Conservation (phyloP, 1,140 invertebrate species). For the Zaprionus camerounensis region DNA sequence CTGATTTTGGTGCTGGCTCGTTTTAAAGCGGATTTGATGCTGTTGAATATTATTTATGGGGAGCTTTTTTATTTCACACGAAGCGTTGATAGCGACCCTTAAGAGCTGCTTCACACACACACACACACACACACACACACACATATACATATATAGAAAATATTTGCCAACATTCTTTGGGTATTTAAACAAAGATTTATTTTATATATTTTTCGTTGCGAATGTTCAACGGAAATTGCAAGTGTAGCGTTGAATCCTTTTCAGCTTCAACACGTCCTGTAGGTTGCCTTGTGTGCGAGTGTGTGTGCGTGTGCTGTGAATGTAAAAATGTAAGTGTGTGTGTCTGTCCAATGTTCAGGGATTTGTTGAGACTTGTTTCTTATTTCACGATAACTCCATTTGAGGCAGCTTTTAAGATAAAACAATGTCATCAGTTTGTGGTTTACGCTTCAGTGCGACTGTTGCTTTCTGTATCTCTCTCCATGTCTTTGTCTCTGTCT, state of each 20-base stretch:
- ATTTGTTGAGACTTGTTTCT: conserved; percentile 78
- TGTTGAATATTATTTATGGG: conserved; percentile 78
- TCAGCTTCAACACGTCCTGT: conserved; percentile 72
- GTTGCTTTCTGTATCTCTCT: neutral
- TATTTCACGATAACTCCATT: conserved; percentile 80
- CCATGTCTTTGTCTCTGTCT: neutral
- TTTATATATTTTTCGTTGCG: conserved; percentile 61
- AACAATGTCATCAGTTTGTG: conserved; percentile 67
- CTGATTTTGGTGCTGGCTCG: conserved; percentile 45
- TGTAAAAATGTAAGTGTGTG: conserved; percentile 5
- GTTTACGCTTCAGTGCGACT: conserved; percentile 19
- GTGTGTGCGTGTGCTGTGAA: conserved; percentile 15
- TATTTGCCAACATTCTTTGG: conserved; percentile 80
- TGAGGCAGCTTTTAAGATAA: conserved; percentile 66
- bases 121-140: conserved; percentile 28
- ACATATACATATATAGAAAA: conserved; percentile 43
- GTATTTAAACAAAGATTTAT: conserved; percentile 82
- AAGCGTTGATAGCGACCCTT: conserved; percentile 54
- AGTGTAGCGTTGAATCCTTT: conserved; percentile 80
- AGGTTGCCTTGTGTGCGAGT: neutral
- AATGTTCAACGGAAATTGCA: conserved; percentile 72
- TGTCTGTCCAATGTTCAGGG: conserved; percentile 69
- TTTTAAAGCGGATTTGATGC: conserved; percentile 79
- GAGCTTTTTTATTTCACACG: conserved; percentile 65
- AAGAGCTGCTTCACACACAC: conserved; percentile 44